These are phyloP conservation scores for Heterodera carotae DNA, from an alignment of 1,140 invertebrate genomes.

Conservation along the genomic window DNA sequence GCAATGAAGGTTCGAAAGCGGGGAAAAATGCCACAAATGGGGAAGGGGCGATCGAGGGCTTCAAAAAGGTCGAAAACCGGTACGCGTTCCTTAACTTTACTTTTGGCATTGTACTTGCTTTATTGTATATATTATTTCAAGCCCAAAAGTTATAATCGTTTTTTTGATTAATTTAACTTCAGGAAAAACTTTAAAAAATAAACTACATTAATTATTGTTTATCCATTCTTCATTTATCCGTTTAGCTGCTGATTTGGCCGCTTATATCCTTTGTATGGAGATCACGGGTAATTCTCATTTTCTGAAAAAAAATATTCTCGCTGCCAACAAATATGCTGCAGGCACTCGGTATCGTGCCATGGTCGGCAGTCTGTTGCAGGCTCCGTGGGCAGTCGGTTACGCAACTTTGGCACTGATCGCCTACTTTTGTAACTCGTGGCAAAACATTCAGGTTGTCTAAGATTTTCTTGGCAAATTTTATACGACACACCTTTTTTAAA, in stretches of 20 bases:
- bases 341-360: conserved; percentile 61
- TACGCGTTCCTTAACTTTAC: too few species aligned
- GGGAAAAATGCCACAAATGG: too few species aligned
- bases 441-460: conserved; percentile 60
- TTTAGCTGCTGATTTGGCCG: conserved; percentile 60
- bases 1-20: conserved; percentile 59
- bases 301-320: background rate
- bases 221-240: background rate
- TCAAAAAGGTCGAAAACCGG: too few species aligned
- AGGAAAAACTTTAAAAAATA: background rate
- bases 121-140: too few species aligned
- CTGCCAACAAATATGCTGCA: conserved; percentile 16
- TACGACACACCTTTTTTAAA: too few species aligned
- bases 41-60: too few species aligned
- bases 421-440: conserved; percentile 63
- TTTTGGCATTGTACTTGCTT: too few species aligned
- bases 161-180: too few species aligned
- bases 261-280: conserved; percentile 59
- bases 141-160: too few species aligned
- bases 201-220: too few species aligned
- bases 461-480: too few species aligned
- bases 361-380: conserved; percentile 62
- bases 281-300: conserved; percentile 54
- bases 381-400: conserved; percentile 64
- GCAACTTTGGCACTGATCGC: conserved; percentile 60